Evolutionary conservation across 2,888 invertebrate genomes (phyloP), one percentile per base, ranked within the genome.

Genomic region (Euzophera pinguis): DNA sequence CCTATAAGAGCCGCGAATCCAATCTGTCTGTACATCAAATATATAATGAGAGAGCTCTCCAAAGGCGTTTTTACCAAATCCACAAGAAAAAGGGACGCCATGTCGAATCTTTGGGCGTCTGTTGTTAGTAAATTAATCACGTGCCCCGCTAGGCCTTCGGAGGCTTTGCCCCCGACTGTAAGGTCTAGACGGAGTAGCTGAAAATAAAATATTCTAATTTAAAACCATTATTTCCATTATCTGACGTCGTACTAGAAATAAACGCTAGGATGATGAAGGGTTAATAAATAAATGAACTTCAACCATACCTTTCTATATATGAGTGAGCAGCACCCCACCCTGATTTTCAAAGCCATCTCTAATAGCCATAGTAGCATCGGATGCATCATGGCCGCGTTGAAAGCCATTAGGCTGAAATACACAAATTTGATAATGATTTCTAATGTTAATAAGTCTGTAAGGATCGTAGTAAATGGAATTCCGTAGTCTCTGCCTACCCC

Each of bases 101-200:
- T 92, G 78, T 98, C 97, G 79, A 98, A 97, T 55, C 97, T 85
- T 60, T 94, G 94, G 0, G 97, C 96, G 78, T 98, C 98, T 53
- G 97, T 97, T 0, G 97, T 96, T 56, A 98, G 77, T 34, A 97
- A 78, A 82, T 96, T 94, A 49, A 96, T 50, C 92, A 96, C 83
- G 93, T 92, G 59, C 85, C 94, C 75, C 91, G 84, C 56, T 91
- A 95, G 53, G 84, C 93, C 87, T 92, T 94, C 80, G 78, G 95
- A 68, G 88, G 89, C 78, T 57, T 91, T 80, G 10, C 84, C 82
- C 0, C 84, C 85, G 0, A 95, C 93, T 0, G 92, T 92, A 62
- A 94, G 91, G 65, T 95, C 96, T 34, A 97, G 78, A 6, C 92
- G 91, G 9, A 96, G 84, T 0, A 95, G 90, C 96, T 96, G 78